Percentiles rank a stretch among this genome's conserved stretches.
Conservation (phyloP, 2,888 invertebrate species). For the Stenotaenia linearis region DNA sequence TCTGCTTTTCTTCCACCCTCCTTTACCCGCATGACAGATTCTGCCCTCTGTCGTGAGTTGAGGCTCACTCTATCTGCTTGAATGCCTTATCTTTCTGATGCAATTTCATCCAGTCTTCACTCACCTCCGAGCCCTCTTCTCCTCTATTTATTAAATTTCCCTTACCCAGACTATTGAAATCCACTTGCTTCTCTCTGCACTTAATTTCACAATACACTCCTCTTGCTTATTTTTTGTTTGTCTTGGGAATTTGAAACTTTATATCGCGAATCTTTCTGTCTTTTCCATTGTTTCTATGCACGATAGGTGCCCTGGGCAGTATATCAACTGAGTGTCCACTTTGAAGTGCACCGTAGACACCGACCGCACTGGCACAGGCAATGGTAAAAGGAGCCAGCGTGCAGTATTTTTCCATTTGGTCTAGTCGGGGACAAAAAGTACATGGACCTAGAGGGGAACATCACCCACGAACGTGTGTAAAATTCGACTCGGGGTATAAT, state of each 20-base stretch:
- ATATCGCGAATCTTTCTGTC: neutral
- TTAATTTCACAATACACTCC: neutral
- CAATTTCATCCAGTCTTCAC: slow-evolving; percentile 26
- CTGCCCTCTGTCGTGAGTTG: slow-evolving; percentile 12
- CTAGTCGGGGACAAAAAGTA: neutral
- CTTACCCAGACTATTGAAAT: neutral
- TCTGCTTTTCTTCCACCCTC: neutral
- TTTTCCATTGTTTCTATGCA: neutral
- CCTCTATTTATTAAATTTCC: slow-evolving; percentile 11
- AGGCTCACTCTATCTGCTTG: slow-evolving; percentile 19
- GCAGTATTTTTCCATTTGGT: slow-evolving; percentile 7
- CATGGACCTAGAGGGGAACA: slow-evolving; percentile 14
- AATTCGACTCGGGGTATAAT: neutral
- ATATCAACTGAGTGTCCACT: slow-evolving; percentile 2
- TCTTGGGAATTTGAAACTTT: neutral
- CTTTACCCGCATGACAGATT: slow-evolving; percentile 16
- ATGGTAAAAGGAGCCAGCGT: neutral
- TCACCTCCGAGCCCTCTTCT: slow-evolving; percentile 15
- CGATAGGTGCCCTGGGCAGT: neutral
- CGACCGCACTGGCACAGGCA: neutral
- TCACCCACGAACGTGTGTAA: slow-evolving; percentile 12
- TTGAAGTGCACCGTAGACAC: slow-evolving; percentile 13
- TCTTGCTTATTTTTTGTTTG: slow-evolving; percentile 8
- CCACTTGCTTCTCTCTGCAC: neutral
- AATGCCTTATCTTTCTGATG: slow-evolving; percentile 24